Conservation (phyloP, 2,888 invertebrate species). For the Zelleria hepariella region DNA sequence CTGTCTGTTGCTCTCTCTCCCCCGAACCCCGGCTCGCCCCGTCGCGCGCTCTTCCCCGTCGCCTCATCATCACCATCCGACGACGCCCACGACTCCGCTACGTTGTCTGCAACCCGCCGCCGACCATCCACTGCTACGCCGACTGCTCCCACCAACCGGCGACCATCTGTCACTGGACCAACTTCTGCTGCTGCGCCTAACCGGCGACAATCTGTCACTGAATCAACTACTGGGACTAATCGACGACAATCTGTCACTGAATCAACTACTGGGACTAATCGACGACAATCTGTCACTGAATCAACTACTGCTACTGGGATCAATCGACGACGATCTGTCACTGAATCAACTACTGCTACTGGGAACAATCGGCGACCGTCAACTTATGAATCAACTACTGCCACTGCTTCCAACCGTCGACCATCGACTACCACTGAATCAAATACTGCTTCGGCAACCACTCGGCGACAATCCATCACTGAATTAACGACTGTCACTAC, state of each 20-base stretch:
- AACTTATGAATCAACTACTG: neutral
- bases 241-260: neutral
- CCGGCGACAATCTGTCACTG: neutral
- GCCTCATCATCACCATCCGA: slow-evolving; percentile 46
- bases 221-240: slow-evolving; percentile 7
- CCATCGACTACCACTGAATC: neutral
- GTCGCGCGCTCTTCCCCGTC: slow-evolving; percentile 58
- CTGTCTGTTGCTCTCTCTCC: slow-evolving; percentile 72
- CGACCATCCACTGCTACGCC: no score
- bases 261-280: neutral
- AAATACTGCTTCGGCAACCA: neutral
- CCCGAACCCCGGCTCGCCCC: slow-evolving; percentile 62
- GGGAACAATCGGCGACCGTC: neutral
- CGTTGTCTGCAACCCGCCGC: slow-evolving; percentile 25
- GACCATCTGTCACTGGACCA: neutral
- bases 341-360: neutral
- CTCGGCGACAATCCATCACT: neutral
- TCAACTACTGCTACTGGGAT: neutral
- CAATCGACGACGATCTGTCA: neutral
- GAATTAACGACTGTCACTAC: slow-evolving; percentile 11
- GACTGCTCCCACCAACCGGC: no score
- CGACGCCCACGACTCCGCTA: slow-evolving; percentile 38
- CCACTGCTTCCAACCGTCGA: neutral
- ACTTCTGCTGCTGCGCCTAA: slow-evolving; percentile 13
- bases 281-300: neutral